phyloP scores from a whole-genome alignment of 2,113 vertebrate genomes.

The Boleophthalmus pectinirostris region DNA sequence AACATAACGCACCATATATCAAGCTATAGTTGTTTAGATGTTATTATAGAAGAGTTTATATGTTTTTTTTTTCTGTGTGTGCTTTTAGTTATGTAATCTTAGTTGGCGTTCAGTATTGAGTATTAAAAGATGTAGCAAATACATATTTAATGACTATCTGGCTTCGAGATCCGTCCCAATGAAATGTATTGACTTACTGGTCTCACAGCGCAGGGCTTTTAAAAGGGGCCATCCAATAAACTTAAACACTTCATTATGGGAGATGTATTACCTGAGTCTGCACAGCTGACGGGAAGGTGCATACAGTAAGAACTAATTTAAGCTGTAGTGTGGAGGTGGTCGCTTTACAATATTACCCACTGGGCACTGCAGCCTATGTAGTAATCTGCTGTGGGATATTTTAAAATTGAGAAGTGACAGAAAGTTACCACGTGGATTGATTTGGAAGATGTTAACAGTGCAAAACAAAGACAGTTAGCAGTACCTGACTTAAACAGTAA shows the following conservation, averaged over 20 bases:
- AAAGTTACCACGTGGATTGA: neutral
- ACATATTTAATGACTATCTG: slow-evolving; percentile 24
- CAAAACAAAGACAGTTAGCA: neutral
- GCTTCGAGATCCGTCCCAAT: slow-evolving; percentile 1
- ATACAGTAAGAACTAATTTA: neutral
- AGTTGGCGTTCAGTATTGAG: slow-evolving; percentile 1
- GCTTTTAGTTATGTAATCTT: neutral
- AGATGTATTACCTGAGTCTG: slow-evolving; percentile 26
- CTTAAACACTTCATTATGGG: slow-evolving; percentile 40
- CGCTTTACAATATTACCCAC: neutral
- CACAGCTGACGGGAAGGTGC: slow-evolving; percentile 4
- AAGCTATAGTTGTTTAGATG: slow-evolving; percentile 2
- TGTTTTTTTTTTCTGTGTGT: neutral
- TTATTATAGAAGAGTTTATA: neutral
- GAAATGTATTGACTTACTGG: slow-evolving; percentile 38
- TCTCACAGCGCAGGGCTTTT: slow-evolving; percentile 26
- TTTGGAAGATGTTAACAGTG: neutral
- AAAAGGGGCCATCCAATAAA: slow-evolving; percentile 24
- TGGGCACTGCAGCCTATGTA: neutral
- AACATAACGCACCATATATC: neutral
- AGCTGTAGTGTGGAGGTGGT: neutral
- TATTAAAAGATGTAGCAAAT: slow-evolving; percentile 12
- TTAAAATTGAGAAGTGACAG: neutral
- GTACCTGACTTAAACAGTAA: no score
- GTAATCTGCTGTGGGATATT: neutral